Evolutionary conservation across 2,888 invertebrate species (phyloP), one percentile per base, ranked within the genome.

Genomic region (Periphyllus acericola): DNA sequence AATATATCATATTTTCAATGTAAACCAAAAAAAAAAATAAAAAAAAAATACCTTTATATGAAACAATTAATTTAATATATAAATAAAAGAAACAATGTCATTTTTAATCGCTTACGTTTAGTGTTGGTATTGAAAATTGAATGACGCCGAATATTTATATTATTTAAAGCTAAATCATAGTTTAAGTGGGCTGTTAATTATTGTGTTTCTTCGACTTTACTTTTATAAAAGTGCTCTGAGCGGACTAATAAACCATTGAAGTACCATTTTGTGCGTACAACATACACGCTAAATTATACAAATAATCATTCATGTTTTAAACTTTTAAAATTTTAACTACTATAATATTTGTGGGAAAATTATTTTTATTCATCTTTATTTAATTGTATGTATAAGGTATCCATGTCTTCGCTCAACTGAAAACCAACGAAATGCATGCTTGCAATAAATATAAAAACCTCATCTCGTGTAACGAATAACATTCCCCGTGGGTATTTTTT

Each of bases 401-500:
- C 72, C 52, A 72, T 14, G 32, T 25, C 25, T 17, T 52, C 6
- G 17, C 46, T 14, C 17, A 25, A 52, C 72, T 6, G 25, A 14
- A 72, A 83, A 52, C 19, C 32, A 6, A 52, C 52, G 29, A 52
- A 52, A 52, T 19, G 25, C 55, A 52, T n/a, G 74, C n/a, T 72
- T 74, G 55, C 74, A 46, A 83, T 72, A 74, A n/a, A 75, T 36
- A 83, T 83, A 75, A 83, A 82, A 83, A 60, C 29, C 46, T 11
- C 32, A 21, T 11, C 19, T 14, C 36, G 14, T 40, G 29, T 60
- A 75, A 75, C 75, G 74, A 29, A 60, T 75, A 29, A 36, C 21
- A 29, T 75, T 83, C 60, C 74, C 60, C 60, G 83, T 74, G 74
- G 83, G 83, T 75, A 75, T 74, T 83, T 60, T 75, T 82, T 55